Base-by-base conservation (phyloP, 2,113 vertebrate species). In the Chascanopsetta lugubris region DNA sequence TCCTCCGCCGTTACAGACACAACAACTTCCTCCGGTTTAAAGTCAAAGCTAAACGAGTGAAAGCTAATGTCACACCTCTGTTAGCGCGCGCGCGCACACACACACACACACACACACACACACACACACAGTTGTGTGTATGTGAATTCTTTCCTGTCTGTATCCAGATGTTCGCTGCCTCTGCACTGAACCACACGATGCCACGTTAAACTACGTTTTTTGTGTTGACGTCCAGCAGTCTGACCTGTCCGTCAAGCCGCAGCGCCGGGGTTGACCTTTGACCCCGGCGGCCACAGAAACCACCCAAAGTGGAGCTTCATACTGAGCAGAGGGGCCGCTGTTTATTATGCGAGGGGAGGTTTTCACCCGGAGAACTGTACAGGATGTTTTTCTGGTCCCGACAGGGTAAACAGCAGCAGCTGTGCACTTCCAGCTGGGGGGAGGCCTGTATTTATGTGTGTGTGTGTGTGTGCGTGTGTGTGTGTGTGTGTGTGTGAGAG, bases 391-490 rank as follows among this genome's bases (percentile, higher is more conserved):
- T 89, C 89, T 90, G 90, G 91, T 91, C 88, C 70, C 83, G 61
- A 81, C 84, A 90, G 90, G 86, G 91, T 93, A 93, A 93, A 93
- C 92, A 93, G 89, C 89, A 91, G 91, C 92, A 93, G 92, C 92
- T 93, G 92, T 88, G 89, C 92, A 89, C 88, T 87, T 90, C 88
- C 90, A 92, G 89, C 90, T 90, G 87, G 79, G 87, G 85, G 87
- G 85, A 90, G 89, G 85, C 79, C 82, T 90, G 85, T 84, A 85
- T 90, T 90, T 89, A 70, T 18, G 40, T 47, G 71, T n/a, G 22
- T 4, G 13, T 25, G 63, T 56, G 69, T 47, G 62, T 32, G 17
- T 49, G 34, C 7, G 45, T 11, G 56, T 38, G 34, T 15, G 15
- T 5, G 34, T 13, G 13, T 6, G 34, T 15, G 34, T 38, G 15